Evolutionary conservation across 2,113 vertebrate genomes (phyloP).

Genomic region (Platysteira castanea): DNA sequence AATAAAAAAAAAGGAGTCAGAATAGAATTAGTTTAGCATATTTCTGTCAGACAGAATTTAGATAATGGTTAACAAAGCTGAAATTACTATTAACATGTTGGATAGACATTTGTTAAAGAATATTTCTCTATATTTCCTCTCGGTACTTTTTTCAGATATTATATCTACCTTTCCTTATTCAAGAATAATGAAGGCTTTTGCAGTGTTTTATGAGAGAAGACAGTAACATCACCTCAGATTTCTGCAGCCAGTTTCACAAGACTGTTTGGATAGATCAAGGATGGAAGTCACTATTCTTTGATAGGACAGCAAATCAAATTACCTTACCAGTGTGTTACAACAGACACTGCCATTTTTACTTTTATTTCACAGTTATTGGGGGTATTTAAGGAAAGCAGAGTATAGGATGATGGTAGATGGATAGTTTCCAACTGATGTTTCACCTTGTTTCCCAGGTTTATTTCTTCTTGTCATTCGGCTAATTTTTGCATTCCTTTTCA

Average conservation of each 20-base stretch:
- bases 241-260: rapidly evolving
- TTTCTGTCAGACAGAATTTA: background rate
- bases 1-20: background rate
- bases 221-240: background rate
- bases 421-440: background rate
- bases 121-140: background rate
- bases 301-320: background rate
- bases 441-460: background rate
- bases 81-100: background rate
- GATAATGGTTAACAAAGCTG: background rate
- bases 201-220: background rate
- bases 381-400: background rate
- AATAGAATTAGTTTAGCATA: background rate
- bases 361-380: background rate
- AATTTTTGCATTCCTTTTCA: background rate
- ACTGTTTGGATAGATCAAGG: background rate
- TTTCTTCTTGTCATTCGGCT: background rate
- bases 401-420: background rate
- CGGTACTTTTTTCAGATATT: background rate
- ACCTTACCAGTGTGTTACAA: background rate
- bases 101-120: background rate
- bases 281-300: background rate
- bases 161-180: background rate
- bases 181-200: background rate
- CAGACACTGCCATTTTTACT: background rate